Conservation (phyloP, 2,888 invertebrate genomes). For the Polietes domitor region DNA sequence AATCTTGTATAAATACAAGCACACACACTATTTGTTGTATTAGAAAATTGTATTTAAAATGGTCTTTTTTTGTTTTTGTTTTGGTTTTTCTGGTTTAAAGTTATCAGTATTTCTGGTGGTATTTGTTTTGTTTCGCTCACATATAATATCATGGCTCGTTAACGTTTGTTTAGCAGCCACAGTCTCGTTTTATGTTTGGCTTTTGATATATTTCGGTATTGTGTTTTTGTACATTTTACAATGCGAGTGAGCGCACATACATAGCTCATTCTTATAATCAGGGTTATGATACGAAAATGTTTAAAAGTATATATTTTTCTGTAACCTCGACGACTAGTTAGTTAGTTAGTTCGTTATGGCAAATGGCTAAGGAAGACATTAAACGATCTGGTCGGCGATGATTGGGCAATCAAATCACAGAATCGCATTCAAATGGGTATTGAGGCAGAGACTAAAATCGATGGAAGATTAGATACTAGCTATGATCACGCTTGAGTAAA, state of each 20-base stretch:
- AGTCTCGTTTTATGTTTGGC: neutral
- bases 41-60: neutral
- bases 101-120: neutral
- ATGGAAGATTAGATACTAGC: no score
- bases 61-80: no score
- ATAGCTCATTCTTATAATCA: neutral
- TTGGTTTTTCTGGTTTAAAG: neutral
- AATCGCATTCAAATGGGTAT: no score
- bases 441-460: no score
- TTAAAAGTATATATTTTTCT: neutral
- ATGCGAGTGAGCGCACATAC: neutral
- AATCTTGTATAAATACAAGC: neutral
- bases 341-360: neutral
- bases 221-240: neutral
- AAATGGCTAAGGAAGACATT: neutral
- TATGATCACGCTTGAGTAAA: no score
- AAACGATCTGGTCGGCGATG: neutral
- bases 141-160: conserved; percentile 7
- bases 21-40: neutral
- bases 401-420: neutral
- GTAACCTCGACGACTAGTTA: neutral
- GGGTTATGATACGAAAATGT: neutral
- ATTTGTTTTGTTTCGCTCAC: no score
- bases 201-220: neutral
- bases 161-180: conserved; percentile 4